These are phyloP conservation scores for Micropoecilia bifurca DNA, from an alignment of 2,797 vertebrate species.

Conservation along the genomic window DNA sequence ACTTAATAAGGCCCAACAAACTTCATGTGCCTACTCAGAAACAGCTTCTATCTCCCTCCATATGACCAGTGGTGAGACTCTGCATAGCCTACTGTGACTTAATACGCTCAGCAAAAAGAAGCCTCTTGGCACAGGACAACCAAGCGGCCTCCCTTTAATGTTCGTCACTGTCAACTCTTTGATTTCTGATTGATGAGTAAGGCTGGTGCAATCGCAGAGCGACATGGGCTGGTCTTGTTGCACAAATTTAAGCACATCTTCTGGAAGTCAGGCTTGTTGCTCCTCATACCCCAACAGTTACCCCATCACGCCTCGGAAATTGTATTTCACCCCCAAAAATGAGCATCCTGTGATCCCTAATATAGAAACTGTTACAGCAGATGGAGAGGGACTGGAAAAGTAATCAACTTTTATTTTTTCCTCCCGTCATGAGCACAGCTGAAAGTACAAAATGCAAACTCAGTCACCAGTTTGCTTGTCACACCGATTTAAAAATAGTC, in stretches of 20 bases:
- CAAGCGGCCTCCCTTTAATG: conserved; percentile 72
- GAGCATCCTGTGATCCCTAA: conserved; percentile 14
- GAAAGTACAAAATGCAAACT: conserved; percentile 14
- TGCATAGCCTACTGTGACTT: conserved; percentile 64
- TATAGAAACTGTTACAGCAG: conserved; percentile 13
- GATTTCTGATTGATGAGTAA: conserved; percentile 78
- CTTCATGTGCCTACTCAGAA: conserved; percentile 51
- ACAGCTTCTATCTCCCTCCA: conserved; percentile 44
- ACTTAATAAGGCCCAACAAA: conserved; percentile 25
- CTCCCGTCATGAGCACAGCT: conserved; percentile 9
- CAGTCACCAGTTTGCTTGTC: neutral
- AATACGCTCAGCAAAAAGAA: conserved; percentile 71
- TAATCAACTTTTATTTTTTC: neutral
- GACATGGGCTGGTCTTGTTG: conserved; percentile 53
- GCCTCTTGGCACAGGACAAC: conserved; percentile 65
- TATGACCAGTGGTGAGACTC: conserved; percentile 62
- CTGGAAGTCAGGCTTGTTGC: conserved; percentile 15
- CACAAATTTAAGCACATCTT: conserved; percentile 54
- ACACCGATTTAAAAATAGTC: neutral
- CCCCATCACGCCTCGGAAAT: conserved; percentile 17
- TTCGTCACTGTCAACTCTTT: conserved; percentile 68
- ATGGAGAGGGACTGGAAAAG: conserved; percentile 8
- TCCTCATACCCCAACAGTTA: conserved; percentile 19
- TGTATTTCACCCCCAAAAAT: conserved; percentile 6
- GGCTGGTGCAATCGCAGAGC: conserved; percentile 63